Evolutionary conservation across 2,113 vertebrate genomes (phyloP), one percentile per base, ranked within the genome.

Genomic region (Chauna torquata): DNA sequence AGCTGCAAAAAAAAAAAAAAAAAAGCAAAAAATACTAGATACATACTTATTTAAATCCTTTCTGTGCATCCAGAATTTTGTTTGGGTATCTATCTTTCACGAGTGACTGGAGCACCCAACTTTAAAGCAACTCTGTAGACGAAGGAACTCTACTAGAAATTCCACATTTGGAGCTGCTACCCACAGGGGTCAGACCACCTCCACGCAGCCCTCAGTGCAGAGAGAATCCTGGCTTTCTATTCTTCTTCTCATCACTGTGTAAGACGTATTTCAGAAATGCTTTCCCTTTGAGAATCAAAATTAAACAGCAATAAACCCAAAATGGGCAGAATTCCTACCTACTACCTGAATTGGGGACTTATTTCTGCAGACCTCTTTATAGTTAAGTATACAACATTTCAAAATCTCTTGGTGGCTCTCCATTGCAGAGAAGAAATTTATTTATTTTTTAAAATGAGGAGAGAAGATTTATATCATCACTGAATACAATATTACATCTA

Each of bases 401-500:
- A 82, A 90, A 96, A 92, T 64, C 74, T 82, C 58, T 61, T 57
- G 15, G 58, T 70, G 62, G 58, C 40, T 86, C 42, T 96, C 52
- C 61, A 85, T 20, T 75, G 59, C 86, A 69, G 62, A 89, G 90
- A 86, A 72, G 6, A 82, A 47, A 95, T 83, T 57, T 79, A 93
- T 90, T 77, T 69, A 77, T 55, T 92, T 94, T 92, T 89, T 92
- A 34, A 86, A 94, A 95, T 23, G 91, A 81, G 70, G 54, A 75
- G 78, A 75, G 77, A 96, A 94, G 92, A 97, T 97, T 97, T 88
- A 96, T 97, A 69, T 66, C 27, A 54, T 78, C 44, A 50, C 24
- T 75, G 79, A 96, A 92, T 95, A 96, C 77, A 96, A 70, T 94
- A 94, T 79, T 86, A 81, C 55, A 70, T 62, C 88, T 92, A 96